Percentiles rank a stretch among this genome's conserved stretches.
These are phyloP conservation scores for Carcharodon carcharias DNA, from an alignment of 2,797 vertebrate species.

Conservation along the genomic window DNA sequence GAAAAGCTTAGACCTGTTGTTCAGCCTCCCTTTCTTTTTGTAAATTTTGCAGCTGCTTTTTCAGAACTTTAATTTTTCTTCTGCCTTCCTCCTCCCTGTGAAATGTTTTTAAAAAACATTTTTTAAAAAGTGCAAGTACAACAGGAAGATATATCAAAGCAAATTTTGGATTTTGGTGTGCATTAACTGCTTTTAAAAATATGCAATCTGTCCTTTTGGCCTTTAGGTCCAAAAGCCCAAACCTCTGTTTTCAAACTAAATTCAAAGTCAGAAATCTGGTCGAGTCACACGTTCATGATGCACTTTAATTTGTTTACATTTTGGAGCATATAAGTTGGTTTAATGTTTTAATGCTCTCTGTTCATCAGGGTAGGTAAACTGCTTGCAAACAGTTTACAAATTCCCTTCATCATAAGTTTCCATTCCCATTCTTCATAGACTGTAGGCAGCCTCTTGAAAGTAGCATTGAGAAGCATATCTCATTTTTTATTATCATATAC, in stretches of 20 bases:
- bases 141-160: background rate
- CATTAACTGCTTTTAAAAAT: background rate
- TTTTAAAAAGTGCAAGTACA: background rate
- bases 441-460: background rate
- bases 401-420: background rate
- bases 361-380: no score
- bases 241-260: background rate
- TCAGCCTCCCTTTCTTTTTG: constrained; percentile 58
- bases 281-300: background rate
- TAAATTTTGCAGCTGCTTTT: constrained; percentile 60
- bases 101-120: constrained; percentile 36
- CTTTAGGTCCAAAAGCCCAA: background rate
- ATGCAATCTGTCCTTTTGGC: background rate
- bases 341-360: background rate
- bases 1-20: constrained; percentile 56
- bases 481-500: background rate
- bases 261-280: background rate
- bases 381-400: background rate
- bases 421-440: background rate
- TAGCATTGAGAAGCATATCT: background rate
- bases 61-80: constrained; percentile 54
- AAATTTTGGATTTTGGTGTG: background rate
- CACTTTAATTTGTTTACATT: background rate
- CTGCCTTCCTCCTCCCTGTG: constrained; percentile 62
- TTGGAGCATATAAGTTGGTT: background rate